Evolutionary conservation across 2,113 vertebrate species (phyloP).

Genomic region (Sakesphorus luctuosus): DNA sequence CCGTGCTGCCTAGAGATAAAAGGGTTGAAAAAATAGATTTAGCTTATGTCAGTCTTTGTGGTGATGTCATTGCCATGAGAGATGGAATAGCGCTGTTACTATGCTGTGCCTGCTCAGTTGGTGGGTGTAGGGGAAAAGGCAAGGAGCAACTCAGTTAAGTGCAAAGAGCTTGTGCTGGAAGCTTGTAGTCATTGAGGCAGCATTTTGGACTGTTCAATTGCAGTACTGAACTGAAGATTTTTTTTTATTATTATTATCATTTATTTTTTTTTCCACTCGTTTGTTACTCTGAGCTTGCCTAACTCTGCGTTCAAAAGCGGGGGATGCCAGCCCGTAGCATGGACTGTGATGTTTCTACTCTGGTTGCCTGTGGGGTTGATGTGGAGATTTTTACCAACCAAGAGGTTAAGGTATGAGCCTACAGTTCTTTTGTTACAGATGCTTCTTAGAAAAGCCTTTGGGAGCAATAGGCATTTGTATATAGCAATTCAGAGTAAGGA

Average conservation of each 20-base stretch:
- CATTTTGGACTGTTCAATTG: constrained; percentile 18
- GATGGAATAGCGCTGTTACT: constrained; percentile 61
- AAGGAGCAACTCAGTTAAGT: constrained; percentile 27
- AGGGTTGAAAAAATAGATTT: constrained; percentile 73
- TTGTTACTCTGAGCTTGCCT: constrained; percentile 47
- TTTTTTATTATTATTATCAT: not conserved
- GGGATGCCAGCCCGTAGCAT: constrained; percentile 86
- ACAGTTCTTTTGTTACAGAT: constrained; percentile 19
- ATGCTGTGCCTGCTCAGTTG: constrained; percentile 66
- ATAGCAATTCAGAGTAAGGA: not conserved
- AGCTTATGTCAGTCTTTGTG: constrained; percentile 78
- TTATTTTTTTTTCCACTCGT: not conserved
- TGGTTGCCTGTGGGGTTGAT: constrained; percentile 86
- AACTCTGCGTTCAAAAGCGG: constrained; percentile 53
- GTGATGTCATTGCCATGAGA: constrained; percentile 85
- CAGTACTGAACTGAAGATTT: constrained; percentile 23
- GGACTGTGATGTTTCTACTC: constrained; percentile 84
- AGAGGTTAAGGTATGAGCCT: constrained; percentile 83
- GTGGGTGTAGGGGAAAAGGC: constrained; percentile 45
- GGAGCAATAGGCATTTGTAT: constrained; percentile 17
- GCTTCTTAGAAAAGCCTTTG: constrained; percentile 45
- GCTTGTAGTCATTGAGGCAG: not conserved
- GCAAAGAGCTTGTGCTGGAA: constrained; percentile 35
- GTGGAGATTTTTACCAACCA: constrained; percentile 85
- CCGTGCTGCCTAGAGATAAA: constrained; percentile 83